These are phyloP conservation scores for Dermolepida albohirtum DNA, from an alignment of 2,888 invertebrate genomes.

Conservation along the genomic window DNA sequence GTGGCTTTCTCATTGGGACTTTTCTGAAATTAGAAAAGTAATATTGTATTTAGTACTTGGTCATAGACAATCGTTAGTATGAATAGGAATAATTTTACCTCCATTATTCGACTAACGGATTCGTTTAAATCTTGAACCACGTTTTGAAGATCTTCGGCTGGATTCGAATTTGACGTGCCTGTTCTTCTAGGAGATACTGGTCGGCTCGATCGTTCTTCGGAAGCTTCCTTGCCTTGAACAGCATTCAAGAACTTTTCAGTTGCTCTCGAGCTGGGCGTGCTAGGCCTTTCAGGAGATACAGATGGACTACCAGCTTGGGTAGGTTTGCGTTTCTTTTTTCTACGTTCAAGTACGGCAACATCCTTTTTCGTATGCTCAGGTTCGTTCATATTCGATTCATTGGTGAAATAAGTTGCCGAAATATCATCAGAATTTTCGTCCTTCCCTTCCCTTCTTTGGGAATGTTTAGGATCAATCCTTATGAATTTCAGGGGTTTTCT, in stretches of 20 bases:
- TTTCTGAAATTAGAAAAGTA: constrained; percentile 38
- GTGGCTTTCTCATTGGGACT: constrained; percentile 47
- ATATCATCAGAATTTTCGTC: constrained; percentile 8
- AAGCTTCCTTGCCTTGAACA: too few relatives aligned
- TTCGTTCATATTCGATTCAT: too few relatives aligned
- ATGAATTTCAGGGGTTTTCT: constrained; percentile 5
- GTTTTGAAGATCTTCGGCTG: constrained; percentile 40
- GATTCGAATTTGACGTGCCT: background rate
- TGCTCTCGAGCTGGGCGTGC: too few relatives aligned
- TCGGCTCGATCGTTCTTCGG: background rate
- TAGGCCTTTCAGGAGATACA: too few relatives aligned
- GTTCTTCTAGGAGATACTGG: constrained; percentile 5
- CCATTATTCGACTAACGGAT: constrained; percentile 48
- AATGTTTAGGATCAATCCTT: background rate
- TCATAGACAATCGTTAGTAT: background rate
- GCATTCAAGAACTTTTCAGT: too few relatives aligned
- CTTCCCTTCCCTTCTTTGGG: background rate
- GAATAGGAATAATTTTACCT: constrained; percentile 34
- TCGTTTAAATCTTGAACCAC: constrained; percentile 44
- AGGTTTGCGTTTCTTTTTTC: too few relatives aligned
- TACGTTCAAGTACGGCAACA: too few relatives aligned
- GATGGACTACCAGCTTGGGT: too few relatives aligned
- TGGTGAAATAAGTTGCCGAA: background rate
- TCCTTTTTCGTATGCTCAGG: too few relatives aligned
- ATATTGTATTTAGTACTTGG: constrained; percentile 1